A percentile compares a stretch with the other conserved stretches of the same genome.
Conservation (phyloP, 64 coral and sea anemone genomes). For the Pocillopora verrucosa region DNA sequence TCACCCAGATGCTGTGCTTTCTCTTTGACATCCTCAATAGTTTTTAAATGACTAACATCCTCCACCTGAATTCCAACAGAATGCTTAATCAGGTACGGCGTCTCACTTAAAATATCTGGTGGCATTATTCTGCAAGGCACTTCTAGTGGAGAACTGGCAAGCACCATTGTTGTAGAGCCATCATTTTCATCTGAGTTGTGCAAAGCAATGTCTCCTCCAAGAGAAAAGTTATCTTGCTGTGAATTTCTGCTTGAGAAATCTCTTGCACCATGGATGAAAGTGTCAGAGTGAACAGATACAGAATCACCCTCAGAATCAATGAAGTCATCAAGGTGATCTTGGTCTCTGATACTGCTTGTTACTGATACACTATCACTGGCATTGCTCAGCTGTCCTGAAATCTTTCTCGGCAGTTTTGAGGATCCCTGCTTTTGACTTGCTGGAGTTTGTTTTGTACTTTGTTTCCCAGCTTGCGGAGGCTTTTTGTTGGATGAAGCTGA, state of each 20-base stretch:
- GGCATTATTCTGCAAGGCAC: constrained; percentile 28
- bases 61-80: constrained; percentile 37
- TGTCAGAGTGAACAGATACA: neutral
- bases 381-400: constrained; percentile 8
- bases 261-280: neutral
- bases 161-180: neutral
- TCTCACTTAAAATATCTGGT: constrained; percentile 23
- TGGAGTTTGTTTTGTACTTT: neutral
- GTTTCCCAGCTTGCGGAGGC: neutral
- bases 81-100: constrained; percentile 20
- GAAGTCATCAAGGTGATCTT: constrained; percentile 9
- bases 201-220: neutral
- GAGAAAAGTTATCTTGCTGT: constrained; percentile 1
- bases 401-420: constrained; percentile 37
- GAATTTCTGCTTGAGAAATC: neutral
- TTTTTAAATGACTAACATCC: neutral
- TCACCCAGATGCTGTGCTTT: constrained; percentile 17
- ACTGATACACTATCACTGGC: constrained; percentile 38
- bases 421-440: neutral
- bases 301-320: neutral
- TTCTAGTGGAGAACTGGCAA: constrained; percentile 7
- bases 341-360: constrained; percentile 21
- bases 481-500: constrained; percentile 22
- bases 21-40: constrained; percentile 6
- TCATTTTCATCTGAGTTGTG: constrained; percentile 8